Evolutionary conservation across 2,888 invertebrate species (phyloP), one percentile per base, ranked within the genome.

Genomic region (Palloptera scutellata): DNA sequence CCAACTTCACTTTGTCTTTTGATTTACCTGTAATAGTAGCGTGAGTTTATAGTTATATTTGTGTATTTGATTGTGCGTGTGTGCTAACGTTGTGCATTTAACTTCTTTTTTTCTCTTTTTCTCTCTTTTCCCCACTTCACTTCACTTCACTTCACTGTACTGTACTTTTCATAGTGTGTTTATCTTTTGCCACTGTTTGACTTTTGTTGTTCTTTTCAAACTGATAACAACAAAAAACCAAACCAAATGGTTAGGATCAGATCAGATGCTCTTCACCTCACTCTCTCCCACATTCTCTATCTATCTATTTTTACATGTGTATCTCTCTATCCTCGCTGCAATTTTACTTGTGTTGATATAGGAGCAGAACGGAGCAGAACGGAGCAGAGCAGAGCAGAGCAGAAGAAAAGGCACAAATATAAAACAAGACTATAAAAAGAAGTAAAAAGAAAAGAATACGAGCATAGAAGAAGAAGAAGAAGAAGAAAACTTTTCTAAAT

Each of bases 141-240:
- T n/a, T n/a, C 15, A 15, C 13, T 48, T 48, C 48, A n/a, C 3
- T 15, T n/a, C n/a, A n/a, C n/a, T n/a, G n/a, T n/a, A n/a, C 13
- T 48, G 48, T 57, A 1, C n/a, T 40, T 57, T 41, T 43, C 40
- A 42, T 52, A 15, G 58, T 61, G 5, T 59, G 55, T 68, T 70
- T 68, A 66, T 68, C 69, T 70, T 70, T 67, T 57, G 58, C 62
- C 66, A 53, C 45, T 66, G 43, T 69, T 68, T 58, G 48, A 68
- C 59, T 71, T 69, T 65, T 63, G 59, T 70, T 63, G 19, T 70
- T 45, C 64, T 69, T 67, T 68, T 52, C 42, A 20, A 61, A 58
- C 53, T 54, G 52, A 63, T 19, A 20, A 17, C 4, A 66, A 48
- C 43, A 62, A 61, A 58, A 64, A 20, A 66, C 2, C 2, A 30